Evolutionary conservation across 2,113 vertebrate genomes (phyloP), one percentile per base, ranked within the genome.

Genomic region (Chaenogobius annularis): DNA sequence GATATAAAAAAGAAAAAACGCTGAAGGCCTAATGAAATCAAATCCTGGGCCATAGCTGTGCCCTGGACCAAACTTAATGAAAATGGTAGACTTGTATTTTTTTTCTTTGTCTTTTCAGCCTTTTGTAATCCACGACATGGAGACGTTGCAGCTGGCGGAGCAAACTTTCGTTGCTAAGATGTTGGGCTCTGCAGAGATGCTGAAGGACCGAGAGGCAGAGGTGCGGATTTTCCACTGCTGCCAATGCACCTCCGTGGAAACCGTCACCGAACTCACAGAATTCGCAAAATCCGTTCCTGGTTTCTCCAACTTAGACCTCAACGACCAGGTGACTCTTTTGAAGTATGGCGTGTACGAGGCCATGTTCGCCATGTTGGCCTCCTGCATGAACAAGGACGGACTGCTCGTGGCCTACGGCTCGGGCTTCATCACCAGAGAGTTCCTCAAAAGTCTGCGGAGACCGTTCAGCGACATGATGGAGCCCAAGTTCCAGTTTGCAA

Each of bases 301-400:
- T 64, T 99, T 99, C 69, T 94, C 93, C 0, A 90, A 15, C 77
- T 91, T 99, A 69, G 96, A 99, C 93, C 84, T 99, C 67, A 99
- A 99, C 0, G 98, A 99, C 74, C 98, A 99, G 84, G 98, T 99
- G 87, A 99, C 98, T 0, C 87, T 99, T 37, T 70, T 99, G 66
- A 99, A 99, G 65, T 99, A 99, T 0, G 98, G 98, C 0, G 98
- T 99, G 37, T 93, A 99, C 7, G 98, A 99, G 90, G 97, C 98
- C 70, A 95, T 99, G 56, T 99, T 99, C 69, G 95, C 98, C 52
- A 95, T 99, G 96, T 78, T 99, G 76, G 96, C 97, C 13, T 98
- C 98, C 7, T 93, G 96, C 50, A 99, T 99, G 98, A 99, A 99
- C 91, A 99, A 99, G 77, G 98, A 99, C 0, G 98, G 98, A n/a